Evolutionary conservation across 2,797 vertebrate species (phyloP).

Genomic region (Alectoris magna): DNA sequence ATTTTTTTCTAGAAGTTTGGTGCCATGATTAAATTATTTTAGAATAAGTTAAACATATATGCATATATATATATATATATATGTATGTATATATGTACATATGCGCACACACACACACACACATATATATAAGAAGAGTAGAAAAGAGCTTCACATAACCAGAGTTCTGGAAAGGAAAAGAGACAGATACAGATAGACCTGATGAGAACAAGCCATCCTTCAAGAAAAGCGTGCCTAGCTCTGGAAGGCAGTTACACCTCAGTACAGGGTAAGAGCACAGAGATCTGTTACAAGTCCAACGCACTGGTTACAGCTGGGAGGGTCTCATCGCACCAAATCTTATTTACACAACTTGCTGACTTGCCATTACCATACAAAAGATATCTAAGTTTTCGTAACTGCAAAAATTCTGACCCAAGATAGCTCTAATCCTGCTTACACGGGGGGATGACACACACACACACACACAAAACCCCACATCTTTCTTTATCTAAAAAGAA

Average conservation of each 20-base stretch:
- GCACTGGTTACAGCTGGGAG: background rate
- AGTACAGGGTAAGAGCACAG: background rate
- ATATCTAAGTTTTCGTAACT: constrained; percentile 24
- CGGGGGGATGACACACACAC: background rate
- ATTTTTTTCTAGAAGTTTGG: background rate
- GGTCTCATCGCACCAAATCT: background rate
- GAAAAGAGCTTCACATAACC: background rate
- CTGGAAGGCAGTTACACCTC: constrained; percentile 27
- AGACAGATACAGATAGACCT: background rate
- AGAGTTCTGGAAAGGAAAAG: constrained; percentile 1
- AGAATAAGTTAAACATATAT: background rate
- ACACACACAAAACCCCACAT: background rate
- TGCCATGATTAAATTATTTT: background rate
- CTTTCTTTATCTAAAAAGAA: background rate
- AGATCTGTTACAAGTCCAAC: constrained; percentile 14
- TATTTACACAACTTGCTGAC: constrained; percentile 41
- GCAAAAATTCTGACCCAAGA: constrained; percentile 47
- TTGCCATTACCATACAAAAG: constrained; percentile 36
- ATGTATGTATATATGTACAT: background rate
- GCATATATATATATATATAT: background rate
- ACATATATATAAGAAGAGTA: background rate
- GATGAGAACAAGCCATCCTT: background rate
- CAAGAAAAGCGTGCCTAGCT: background rate
- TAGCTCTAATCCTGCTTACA: background rate
- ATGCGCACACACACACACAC: background rate